phyloP scores from a whole-genome alignment of 1,140 invertebrate species.

The Atta texana region DNA sequence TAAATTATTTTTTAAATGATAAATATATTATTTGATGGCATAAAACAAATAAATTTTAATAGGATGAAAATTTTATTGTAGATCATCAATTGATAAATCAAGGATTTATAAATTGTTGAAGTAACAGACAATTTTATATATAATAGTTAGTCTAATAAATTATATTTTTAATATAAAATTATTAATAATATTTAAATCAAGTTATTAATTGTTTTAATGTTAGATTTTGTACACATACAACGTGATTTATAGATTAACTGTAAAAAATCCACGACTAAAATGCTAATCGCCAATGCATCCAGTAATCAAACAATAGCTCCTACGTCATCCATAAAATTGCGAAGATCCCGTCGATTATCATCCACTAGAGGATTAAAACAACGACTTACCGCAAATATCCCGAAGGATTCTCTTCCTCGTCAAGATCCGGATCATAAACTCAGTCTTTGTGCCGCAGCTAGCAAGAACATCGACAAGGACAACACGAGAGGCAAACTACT shows the following conservation, averaged over 20 bases:
- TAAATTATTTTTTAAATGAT: constrained; percentile 1
- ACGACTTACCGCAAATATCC: constrained; percentile 41
- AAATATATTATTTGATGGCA: not conserved
- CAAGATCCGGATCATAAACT: constrained; percentile 73
- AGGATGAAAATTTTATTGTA: not conserved
- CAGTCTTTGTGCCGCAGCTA: constrained; percentile 55
- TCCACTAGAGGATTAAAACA: constrained; percentile 87
- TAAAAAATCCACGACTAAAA: constrained; percentile 41
- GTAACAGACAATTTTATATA: not conserved
- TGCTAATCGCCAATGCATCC: constrained; percentile 75
- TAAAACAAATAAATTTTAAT: not conserved
- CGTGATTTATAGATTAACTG: not conserved
- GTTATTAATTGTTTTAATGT: not conserved
- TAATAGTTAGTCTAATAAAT: not conserved
- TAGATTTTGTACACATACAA: not conserved
- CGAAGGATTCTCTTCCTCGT: constrained; percentile 47
- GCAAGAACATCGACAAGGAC: constrained; percentile 51
- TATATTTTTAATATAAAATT: not conserved
- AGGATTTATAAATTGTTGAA: not conserved
- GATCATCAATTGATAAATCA: not conserved
- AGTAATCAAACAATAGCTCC: constrained; percentile 67
- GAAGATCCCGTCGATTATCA: constrained; percentile 85
- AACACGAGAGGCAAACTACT: constrained; percentile 18
- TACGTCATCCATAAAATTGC: constrained; percentile 76
- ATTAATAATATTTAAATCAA: not conserved